Evolutionary conservation across 2,797 vertebrate species (phyloP).

Genomic region (Prionace glauca): DNA sequence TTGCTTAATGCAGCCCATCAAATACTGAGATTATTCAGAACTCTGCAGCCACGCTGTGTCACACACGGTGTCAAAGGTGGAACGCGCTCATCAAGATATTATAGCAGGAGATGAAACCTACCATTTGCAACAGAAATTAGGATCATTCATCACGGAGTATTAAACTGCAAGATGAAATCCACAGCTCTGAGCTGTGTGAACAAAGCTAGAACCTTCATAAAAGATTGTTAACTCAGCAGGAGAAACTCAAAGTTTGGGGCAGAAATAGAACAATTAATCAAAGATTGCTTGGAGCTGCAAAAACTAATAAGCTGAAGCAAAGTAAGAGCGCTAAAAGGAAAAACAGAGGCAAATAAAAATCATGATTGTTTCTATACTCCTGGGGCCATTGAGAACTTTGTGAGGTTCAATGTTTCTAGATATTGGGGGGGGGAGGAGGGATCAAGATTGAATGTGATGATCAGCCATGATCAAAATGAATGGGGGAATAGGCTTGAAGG

Average conservation of each 20-base stretch:
- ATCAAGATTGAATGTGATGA: too few species aligned
- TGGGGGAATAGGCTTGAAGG: too few species aligned
- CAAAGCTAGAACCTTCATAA: not conserved
- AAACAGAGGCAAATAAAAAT: not conserved
- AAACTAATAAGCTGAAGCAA: not conserved
- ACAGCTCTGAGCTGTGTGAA: not conserved
- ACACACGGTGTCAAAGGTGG: not conserved
- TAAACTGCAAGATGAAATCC: not conserved
- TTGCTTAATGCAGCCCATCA: not conserved
- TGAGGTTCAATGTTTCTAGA: not conserved
- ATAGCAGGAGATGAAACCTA: not conserved
- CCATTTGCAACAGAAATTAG: not conserved
- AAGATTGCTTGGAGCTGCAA: not conserved
- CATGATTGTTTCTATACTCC: not conserved
- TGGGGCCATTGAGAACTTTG: not conserved
- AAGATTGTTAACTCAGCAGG: conserved; percentile 22
- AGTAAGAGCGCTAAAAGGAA: not conserved
- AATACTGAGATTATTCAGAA: not conserved
- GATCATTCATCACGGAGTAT: conserved; percentile 9
- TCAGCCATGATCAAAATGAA: too few species aligned
- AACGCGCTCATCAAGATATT: not conserved
- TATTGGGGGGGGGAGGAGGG: too few species aligned
- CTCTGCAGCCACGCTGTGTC: not conserved
- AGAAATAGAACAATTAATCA: conserved; percentile 10
- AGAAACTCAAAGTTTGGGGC: not conserved